Evolutionary conservation across 2,888 invertebrate species (phyloP).

Genomic region (Gordius sp.): DNA sequence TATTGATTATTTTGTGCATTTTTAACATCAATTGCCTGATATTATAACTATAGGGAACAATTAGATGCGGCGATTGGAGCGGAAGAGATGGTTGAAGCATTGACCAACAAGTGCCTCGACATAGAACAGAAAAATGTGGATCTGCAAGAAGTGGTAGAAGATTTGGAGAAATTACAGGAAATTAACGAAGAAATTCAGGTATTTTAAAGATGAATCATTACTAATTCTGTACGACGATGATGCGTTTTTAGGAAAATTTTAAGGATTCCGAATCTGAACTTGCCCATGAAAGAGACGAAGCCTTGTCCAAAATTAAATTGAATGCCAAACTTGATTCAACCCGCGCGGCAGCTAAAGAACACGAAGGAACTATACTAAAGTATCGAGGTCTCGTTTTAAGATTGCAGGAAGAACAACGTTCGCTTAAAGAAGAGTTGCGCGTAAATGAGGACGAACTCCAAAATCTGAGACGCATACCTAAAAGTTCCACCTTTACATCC

Average conservation of each 20-base stretch:
- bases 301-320: not conserved
- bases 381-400: not conserved
- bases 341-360: not conserved
- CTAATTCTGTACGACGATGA: no score
- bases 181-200: slow-evolving; percentile 77
- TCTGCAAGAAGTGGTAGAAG: slow-evolving; percentile 64
- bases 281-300: not conserved
- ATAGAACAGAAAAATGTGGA: slow-evolving; percentile 68
- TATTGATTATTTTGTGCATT: no score
- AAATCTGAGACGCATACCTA: no score
- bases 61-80: slow-evolving; percentile 91
- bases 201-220: no score
- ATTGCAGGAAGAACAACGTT: not conserved
- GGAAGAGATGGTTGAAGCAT: slow-evolving; percentile 86
- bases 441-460: no score
- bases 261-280: not conserved
- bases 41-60: slow-evolving; percentile 34
- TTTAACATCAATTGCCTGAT: no score
- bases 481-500: no score
- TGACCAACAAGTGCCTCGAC: slow-evolving; percentile 73
- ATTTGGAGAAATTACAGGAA: slow-evolving; percentile 41
- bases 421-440: not conserved
- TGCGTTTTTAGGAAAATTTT: slow-evolving; percentile 10
- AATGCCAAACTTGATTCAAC: not conserved
- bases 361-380: not conserved